Conservation (phyloP, 2,888 invertebrate genomes). For the Heliconius cydno region DNA sequence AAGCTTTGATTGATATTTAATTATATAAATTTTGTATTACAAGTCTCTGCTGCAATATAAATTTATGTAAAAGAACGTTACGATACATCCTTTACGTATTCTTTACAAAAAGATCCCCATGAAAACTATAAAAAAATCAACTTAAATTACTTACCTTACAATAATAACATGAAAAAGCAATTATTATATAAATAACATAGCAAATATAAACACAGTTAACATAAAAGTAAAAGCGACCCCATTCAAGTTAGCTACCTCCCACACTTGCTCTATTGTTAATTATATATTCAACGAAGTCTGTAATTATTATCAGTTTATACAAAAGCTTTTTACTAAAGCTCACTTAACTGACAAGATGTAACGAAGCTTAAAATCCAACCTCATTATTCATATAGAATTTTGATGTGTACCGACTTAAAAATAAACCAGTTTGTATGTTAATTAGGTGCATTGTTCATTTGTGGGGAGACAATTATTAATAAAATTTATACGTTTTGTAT, state of each 20-base stretch:
- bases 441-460: conserved; percentile 60
- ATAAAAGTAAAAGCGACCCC: conserved; percentile 28
- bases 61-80: too few species aligned
- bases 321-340: conserved; percentile 61
- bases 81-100: neutral
- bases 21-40: neutral
- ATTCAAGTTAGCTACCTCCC: conserved; percentile 37
- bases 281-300: conserved; percentile 56
- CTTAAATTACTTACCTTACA: neutral
- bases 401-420: conserved; percentile 67
- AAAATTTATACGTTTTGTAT: conserved; percentile 36
- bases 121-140: too few species aligned
- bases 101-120: neutral
- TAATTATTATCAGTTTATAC: conserved; percentile 59
- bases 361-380: conserved; percentile 76
- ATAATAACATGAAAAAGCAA: neutral
- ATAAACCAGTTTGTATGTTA: conserved; percentile 71
- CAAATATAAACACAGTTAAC: conserved; percentile 27
- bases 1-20: neutral
- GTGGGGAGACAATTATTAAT: conserved; percentile 68
- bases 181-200: neutral
- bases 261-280: conserved; percentile 52
- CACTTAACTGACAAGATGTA: conserved; percentile 67
- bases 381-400: conserved; percentile 77
- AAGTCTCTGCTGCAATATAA: too few species aligned